phyloP scores from a whole-genome alignment of 1,140 invertebrate genomes.

The Cydia strobilella region DNA sequence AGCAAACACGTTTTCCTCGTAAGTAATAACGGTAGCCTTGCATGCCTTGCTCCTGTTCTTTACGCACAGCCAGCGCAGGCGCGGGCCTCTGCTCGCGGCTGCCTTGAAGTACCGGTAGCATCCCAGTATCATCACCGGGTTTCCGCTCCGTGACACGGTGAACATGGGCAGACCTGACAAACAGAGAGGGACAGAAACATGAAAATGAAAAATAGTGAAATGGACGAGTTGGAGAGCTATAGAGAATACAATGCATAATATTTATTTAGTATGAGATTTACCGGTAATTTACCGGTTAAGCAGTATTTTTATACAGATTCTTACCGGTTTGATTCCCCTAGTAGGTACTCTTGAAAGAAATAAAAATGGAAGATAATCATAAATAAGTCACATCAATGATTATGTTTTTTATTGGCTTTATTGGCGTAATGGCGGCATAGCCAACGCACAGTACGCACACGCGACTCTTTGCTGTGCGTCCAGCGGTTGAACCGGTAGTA shows the following conservation, averaged over 20 bases:
- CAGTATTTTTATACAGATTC: too few species aligned
- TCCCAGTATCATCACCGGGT: slow-evolving; percentile 53
- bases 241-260: too few species aligned
- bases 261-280: too few species aligned
- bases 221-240: too few species aligned
- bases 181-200: neutral
- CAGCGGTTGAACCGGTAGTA: slow-evolving; percentile 49
- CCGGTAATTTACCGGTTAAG: too few species aligned
- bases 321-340: too few species aligned
- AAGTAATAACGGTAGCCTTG: slow-evolving; percentile 43
- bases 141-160: slow-evolving; percentile 42
- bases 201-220: too few species aligned
- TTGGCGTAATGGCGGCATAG: slow-evolving; percentile 37
- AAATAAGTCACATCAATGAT: too few species aligned
- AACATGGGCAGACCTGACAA: slow-evolving; percentile 43
- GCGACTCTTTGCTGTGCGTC: slow-evolving; percentile 35
- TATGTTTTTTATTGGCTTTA: slow-evolving; percentile 41
- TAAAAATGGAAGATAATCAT: too few species aligned
- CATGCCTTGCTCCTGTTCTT: slow-evolving; percentile 35
- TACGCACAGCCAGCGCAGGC: slow-evolving; percentile 43
- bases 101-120: slow-evolving; percentile 48
- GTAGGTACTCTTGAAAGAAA: too few species aligned
- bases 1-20: slow-evolving; percentile 39
- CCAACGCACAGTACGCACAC: slow-evolving; percentile 38
- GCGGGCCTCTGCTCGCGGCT: slow-evolving; percentile 36